phyloP scores from a whole-genome alignment of 2,113 vertebrate species.

The Phylloscopus trochiloides region DNA sequence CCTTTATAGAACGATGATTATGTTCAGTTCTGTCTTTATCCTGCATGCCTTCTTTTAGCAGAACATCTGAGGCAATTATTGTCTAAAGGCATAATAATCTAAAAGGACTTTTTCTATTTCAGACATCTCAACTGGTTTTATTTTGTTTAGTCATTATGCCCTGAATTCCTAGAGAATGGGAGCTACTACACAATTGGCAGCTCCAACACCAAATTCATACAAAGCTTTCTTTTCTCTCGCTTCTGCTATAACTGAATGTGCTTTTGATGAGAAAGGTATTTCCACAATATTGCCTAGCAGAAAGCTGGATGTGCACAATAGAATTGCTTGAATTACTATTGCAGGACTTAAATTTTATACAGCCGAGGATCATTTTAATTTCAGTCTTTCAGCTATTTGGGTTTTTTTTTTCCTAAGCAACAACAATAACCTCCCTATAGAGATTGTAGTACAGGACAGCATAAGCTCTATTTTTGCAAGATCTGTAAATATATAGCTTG shows the following conservation, averaged over 20 bases:
- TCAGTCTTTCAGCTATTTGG: not conserved
- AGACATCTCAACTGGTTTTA: not conserved
- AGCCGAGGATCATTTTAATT: not conserved
- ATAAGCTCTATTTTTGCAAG: not conserved
- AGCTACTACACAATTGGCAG: not conserved
- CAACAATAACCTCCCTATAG: not conserved
- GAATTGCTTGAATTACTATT: not conserved
- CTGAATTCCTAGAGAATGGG: not conserved
- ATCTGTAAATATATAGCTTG: not conserved
- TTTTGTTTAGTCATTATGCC: conserved; percentile 16
- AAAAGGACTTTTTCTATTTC: not conserved
- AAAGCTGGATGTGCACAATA: not conserved
- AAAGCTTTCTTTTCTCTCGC: not conserved
- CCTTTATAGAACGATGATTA: not conserved
- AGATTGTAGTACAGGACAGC: not conserved
- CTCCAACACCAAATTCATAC: not conserved
- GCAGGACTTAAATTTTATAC: not conserved
- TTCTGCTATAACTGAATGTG: not conserved
- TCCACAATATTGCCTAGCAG: not conserved
- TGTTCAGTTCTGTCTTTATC: not conserved
- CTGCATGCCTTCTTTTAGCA: not conserved
- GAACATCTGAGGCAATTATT: not conserved
- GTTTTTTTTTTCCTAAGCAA: not conserved
- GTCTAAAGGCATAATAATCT: not conserved
- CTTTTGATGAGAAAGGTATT: conserved; percentile 7